phyloP scores from a whole-genome alignment of 1,140 invertebrate genomes.

The Portunus trituberculatus region DNA sequence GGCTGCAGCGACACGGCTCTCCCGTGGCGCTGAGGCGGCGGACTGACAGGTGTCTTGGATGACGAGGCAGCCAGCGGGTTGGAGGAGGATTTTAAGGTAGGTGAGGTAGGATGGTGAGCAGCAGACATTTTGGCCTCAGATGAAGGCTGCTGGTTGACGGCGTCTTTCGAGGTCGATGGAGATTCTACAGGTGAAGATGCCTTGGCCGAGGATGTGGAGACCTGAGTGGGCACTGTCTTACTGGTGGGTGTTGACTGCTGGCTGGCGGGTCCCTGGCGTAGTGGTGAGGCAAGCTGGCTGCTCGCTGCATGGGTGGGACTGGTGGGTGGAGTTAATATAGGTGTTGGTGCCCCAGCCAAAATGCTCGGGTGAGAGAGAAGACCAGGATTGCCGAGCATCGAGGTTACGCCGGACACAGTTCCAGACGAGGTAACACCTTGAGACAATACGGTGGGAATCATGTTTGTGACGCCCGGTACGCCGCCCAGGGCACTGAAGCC shows the following conservation, averaged over 20 bases:
- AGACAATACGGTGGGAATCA: neutral
- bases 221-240: conserved; percentile 53
- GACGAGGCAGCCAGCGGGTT: neutral
- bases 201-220: conserved; percentile 41
- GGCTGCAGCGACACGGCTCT: neutral
- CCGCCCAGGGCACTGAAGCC: conserved; percentile 71
- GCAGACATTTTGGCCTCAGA: conserved; percentile 39
- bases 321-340: conserved; percentile 70
- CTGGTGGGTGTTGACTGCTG: conserved; percentile 51
- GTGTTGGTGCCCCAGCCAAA: conserved; percentile 58
- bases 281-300: conserved; percentile 58
- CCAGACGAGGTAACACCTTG: conserved; percentile 49
- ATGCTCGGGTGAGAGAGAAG: conserved; percentile 53
- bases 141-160: neutral
- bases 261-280: conserved; percentile 37
- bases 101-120: conserved; percentile 38
- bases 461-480: conserved; percentile 61
- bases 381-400: conserved; percentile 69
- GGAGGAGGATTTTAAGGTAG: conserved; percentile 5
- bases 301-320: conserved; percentile 68
- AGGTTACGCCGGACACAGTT: conserved; percentile 63
- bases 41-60: conserved; percentile 30
- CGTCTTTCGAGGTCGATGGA: conserved; percentile 27
- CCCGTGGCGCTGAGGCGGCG: neutral
- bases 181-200: conserved; percentile 25